Base-by-base conservation (phyloP, 2,113 vertebrate species). In the Protomyctophum bolini region DNA sequence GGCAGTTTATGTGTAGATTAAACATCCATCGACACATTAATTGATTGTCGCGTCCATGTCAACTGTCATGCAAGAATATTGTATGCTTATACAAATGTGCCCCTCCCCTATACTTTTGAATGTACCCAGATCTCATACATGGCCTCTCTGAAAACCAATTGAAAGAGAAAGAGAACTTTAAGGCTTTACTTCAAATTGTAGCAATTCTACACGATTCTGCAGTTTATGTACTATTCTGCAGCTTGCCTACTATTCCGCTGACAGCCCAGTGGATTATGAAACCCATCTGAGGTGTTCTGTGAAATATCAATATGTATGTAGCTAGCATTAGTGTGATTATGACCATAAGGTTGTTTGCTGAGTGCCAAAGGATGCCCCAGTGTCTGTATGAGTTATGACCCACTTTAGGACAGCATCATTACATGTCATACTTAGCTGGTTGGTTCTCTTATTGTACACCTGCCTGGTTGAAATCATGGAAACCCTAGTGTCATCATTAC, bases 271-370 rank as follows among this genome's bases (percentile, higher is more conserved):
- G 21, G 66, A 80, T 79, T 59, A 75, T 66, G 55, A 76, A 50
- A 21, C 46, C 75, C 5, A 8, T 51, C 29, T 29, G 21, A 76
- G 70, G 57, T 65, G 68, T 68, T 63, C 21, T 57, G 50, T 41
- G 21, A 70, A 67, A 69, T 73, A 74, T 71, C 56, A 56, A 10
- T 59, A 21, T 54, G 64, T 59, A 74, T 71, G 50, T 41, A 41
- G 10, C 54, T 49, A 68, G 50, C 60, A 75, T 12, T 48, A 66
- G 62, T 49, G 74, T 66, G 72, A 68, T 71, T 75, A 56, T 50
- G 67, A 71, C 70, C 83, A 81, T 85, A 77, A 83, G 83, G 0
- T 46, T 61, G 58, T 88, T 41, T 75, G 71, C 12, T 9, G 15
- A 52, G 59, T 59, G 63, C 73, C 75, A 64, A 61, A 66, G 72